These are phyloP conservation scores for Pissodes strobi DNA, from an alignment of 1,140 invertebrate genomes.

Conservation along the genomic window DNA sequence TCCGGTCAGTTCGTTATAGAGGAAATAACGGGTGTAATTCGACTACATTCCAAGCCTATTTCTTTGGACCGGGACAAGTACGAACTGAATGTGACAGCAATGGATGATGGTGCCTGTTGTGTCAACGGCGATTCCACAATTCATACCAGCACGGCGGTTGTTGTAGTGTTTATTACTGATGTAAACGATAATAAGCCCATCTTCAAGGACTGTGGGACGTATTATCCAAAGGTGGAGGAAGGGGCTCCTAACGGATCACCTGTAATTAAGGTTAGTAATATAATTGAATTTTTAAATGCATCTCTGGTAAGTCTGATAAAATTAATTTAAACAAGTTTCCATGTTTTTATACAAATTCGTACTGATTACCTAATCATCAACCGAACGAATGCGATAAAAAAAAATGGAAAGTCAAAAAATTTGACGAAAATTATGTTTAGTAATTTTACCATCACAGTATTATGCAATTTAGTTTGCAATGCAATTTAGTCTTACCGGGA, in stretches of 20 bases:
- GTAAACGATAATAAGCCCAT: constrained; percentile 95
- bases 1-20: constrained; percentile 94
- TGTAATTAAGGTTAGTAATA: constrained; percentile 77
- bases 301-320: too few relatives aligned
- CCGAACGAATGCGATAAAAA: too few relatives aligned
- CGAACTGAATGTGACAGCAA: constrained; percentile 90
- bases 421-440: too few relatives aligned
- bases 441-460: too few relatives aligned
- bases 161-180: constrained; percentile 95
- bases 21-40: constrained; percentile 92
- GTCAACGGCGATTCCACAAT: constrained; percentile 81
- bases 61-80: constrained; percentile 87
- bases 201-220: constrained; percentile 90
- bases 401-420: too few relatives aligned
- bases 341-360: too few relatives aligned
- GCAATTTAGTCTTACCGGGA: too few relatives aligned
- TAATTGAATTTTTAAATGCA: too few relatives aligned
- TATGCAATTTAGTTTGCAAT: too few relatives aligned
- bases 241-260: constrained; percentile 90
- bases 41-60: constrained; percentile 82
- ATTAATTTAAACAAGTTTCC: too few relatives aligned
- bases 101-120: constrained; percentile 93
- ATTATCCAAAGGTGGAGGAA: constrained; percentile 91
- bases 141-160: constrained; percentile 92
- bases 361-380: too few relatives aligned